Base-by-base conservation (phyloP, 2,888 invertebrate genomes). In the Micoletzkya japonica region DNA sequence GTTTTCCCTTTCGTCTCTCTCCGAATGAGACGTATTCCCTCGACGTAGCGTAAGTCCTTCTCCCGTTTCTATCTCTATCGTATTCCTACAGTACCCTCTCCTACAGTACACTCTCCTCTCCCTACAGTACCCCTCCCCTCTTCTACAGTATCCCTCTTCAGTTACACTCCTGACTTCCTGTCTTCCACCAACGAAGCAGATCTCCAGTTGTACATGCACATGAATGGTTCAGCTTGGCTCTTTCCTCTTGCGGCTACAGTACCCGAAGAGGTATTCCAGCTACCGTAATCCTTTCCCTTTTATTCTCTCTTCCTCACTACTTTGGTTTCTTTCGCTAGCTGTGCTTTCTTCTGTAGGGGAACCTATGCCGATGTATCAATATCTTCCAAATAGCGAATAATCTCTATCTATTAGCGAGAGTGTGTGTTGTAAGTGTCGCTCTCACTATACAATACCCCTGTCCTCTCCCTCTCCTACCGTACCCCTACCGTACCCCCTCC, bases 151-250 rank as follows among this genome's bases (percentile, higher is more conserved):
- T n/a, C n/a, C n/a, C n/a, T 20, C 34, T 44, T 28, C 84, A 88
- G 88, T 37, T 94, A 93, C 86, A 92, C 92, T 0, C 92, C 94
- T 0, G 94, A 94, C 87, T 92, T 93, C 84, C 92, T 93, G 0
- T 87, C 92, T 81, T 90, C 92, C 0, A 90, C 91, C 74, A 90
- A 93, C 50, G 90, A 91, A 73, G 86, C 88, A 24, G 82, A 85
- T 63, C 82, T 88, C 63, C 87, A 87, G 67, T 76, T 88, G 37
- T 87, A 87, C 73, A 82, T 85, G 78, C 81, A 83, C 68, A 85
- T 85, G 79, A 86, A 84, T 67, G 78, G 79, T 20, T 78, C 81
- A 20, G 80, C 86, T 6, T 85, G 85, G 83, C 69, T 82, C 86
- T 92, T 91, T 85, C 90, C 90, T 0, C 86, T 93, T 73, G 89